These are phyloP conservation scores for rat (Rattus norvegicus) DNA, from an alignment of 2,113 vertebrate genomes.

Conservation along the genomic window GRCr8 NC_086024.1:48329501-48330000, in stretches of 20 bases:
- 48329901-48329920: neutral
- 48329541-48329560: neutral
- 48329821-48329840: neutral
- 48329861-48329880: neutral
- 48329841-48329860: too few species aligned
- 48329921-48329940: too few species aligned
- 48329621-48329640: neutral
- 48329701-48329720: neutral
- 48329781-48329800: neutral
- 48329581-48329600: neutral
- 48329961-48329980: neutral
- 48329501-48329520: too few species aligned
- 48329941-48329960: neutral
- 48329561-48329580: neutral
- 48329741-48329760: neutral
- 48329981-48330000: neutral
- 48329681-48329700: neutral
- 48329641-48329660: neutral
- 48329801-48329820: neutral
- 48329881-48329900: neutral
- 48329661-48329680: neutral
- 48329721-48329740: neutral
- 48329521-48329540: neutral
- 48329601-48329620: neutral
- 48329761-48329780: neutral